phyloP scores from a whole-genome alignment of 2,888 invertebrate genomes.

The Lepidochrysops patricia region DNA sequence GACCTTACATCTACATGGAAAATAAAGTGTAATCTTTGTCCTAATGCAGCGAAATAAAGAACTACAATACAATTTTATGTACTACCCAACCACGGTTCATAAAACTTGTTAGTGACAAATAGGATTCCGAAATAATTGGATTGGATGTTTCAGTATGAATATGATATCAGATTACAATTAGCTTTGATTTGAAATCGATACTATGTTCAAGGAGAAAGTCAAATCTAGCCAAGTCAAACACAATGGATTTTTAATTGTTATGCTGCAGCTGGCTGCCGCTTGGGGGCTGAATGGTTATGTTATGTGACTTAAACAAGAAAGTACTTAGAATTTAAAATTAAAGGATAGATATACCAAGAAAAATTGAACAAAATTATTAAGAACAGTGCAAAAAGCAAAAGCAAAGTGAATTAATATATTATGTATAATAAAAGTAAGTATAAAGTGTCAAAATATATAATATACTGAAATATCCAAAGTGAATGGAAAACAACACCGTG shows the following conservation, averaged over 20 bases:
- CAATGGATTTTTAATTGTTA: too few relatives aligned
- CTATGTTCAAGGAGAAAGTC: not conserved
- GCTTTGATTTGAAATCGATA: not conserved
- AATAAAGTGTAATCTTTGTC: not conserved
- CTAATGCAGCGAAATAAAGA: not conserved
- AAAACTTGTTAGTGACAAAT: not conserved
- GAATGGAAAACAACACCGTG: not conserved
- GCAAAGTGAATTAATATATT: too few relatives aligned
- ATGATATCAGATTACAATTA: not conserved
- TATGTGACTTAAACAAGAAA: too few relatives aligned
- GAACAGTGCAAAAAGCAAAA: not conserved
- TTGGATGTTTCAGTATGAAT: constrained; percentile 7
- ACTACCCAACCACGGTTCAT: not conserved
- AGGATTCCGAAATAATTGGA: not conserved
- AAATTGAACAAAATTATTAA: too few relatives aligned
- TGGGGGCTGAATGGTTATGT: too few relatives aligned
- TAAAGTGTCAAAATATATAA: not conserved
- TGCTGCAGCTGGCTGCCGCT: too few relatives aligned
- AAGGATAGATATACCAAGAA: too few relatives aligned
- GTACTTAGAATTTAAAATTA: too few relatives aligned
- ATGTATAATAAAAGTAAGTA: too few relatives aligned
- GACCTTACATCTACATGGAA: not conserved
- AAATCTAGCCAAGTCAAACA: not conserved
- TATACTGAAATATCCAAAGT: constrained; percentile 4
- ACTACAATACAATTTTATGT: not conserved